Evolutionary conservation across 2,797 vertebrate species (phyloP).

Genomic region (Setipinna tenuifilis): DNA sequence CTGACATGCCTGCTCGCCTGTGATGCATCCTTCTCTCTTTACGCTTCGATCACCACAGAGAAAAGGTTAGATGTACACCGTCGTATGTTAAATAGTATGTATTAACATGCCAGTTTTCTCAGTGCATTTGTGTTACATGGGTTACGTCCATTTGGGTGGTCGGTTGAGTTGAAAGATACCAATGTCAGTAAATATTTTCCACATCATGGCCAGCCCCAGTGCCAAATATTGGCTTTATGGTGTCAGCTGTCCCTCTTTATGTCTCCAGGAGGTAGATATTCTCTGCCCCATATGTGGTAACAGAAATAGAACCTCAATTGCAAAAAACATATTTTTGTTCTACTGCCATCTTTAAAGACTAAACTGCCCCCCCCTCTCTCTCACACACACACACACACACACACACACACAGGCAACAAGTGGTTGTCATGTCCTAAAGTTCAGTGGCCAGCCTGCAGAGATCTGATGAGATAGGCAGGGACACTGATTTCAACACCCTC

Average conservation of each 20-base stretch:
- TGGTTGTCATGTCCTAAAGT: not conserved
- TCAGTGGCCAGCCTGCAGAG: not conserved
- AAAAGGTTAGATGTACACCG: not conserved
- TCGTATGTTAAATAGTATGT: not conserved
- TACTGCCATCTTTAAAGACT: no score
- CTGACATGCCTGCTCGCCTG: not conserved
- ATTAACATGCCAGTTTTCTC: not conserved
- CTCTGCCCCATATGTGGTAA: no score
- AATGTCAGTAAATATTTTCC: not conserved
- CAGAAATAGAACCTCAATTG: no score
- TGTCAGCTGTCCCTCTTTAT: not conserved
- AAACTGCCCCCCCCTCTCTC: not conserved
- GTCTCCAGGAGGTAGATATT: not conserved
- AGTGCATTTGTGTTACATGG: no score
- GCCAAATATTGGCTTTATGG: not conserved
- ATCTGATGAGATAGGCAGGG: not conserved
- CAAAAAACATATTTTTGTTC: no score
- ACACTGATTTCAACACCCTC: not conserved
- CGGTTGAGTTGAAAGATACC: not conserved
- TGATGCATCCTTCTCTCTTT: not conserved
- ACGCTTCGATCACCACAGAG: not conserved
- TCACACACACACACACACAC: conserved; percentile 29
- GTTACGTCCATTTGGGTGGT: not conserved
- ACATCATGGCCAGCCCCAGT: not conserved
- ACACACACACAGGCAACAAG: not conserved